Evolutionary conservation across 2,113 vertebrate species (phyloP), one percentile per base, ranked within the genome.

Genomic region (Emydocephalus ijimae): DNA sequence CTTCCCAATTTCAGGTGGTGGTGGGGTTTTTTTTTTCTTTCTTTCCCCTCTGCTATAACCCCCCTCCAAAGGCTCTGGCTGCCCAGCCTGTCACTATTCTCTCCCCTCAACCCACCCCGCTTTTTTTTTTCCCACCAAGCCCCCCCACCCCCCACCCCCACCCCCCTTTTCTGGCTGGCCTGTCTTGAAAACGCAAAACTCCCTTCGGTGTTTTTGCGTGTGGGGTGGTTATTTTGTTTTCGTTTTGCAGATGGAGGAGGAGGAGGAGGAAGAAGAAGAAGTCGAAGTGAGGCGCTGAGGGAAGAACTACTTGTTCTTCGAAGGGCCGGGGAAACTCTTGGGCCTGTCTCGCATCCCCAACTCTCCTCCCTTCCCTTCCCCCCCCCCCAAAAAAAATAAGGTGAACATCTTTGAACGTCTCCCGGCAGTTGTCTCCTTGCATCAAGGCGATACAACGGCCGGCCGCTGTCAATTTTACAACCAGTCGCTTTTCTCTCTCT

Each of bases 61-160:
- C 95, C 97, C 39, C 14, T 3, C 50, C 92, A 95, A 96, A 96
- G 96, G 96, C 96, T 96, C 95, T 95, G 95, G 94, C 93, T 97
- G 97, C 97, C 97, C 96, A 97, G 96, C 97, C 95, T 95, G 96
- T 96, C 95, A 95, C 95, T 95, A 6, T 48, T 48, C 89, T 90
- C 91, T 95, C 95, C 92, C 96, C 7, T 39, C 39, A 39, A 7
- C 89, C 89, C 91, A 95, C 95, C 94, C 7, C 23, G 1, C 5
- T 1, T 56, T 96, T 69, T 18, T 48, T 48, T 48, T 8, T 1
- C 6, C 48, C 48, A 48, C 48, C 6, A 48, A 48, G 3, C 48
- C 48, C 2, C 0, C 0, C 10, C 39, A n/a, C n/a, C n/a, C n/a
- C n/a, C n/a, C n/a, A n/a, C n/a, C n/a, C n/a, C n/a, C n/a, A n/a